A percentile compares a stretch with the other conserved stretches of the same genome.
Conservation (phyloP, 1,140 invertebrate genomes). For the Aphaenogaster ashmeadi region DNA sequence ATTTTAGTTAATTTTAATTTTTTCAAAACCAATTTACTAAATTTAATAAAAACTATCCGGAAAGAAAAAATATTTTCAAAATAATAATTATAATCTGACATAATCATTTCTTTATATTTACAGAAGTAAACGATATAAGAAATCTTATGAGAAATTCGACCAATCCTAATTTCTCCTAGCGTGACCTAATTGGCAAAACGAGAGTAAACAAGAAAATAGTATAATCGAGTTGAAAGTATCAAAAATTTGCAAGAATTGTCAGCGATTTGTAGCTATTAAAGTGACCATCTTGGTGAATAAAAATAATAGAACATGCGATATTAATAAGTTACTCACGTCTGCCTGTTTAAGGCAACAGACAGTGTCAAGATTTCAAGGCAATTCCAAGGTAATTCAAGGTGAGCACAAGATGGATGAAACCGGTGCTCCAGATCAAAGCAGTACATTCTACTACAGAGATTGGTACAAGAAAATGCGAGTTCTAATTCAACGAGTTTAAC, state of each 20-base stretch:
- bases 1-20: not conserved
- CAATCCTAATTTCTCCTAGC: slow-evolving; percentile 16
- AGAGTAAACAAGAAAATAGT: not conserved
- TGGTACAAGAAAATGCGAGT: slow-evolving; percentile 27
- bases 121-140: not conserved
- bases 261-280: slow-evolving; percentile 9
- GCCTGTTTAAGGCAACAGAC: slow-evolving; percentile 11
- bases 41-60: not conserved
- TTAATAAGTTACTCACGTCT: slow-evolving; percentile 18
- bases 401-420: slow-evolving; percentile 17
- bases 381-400: slow-evolving; percentile 27
- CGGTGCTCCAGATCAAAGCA: slow-evolving; percentile 35
- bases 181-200: slow-evolving; percentile 5
- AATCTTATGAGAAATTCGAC: slow-evolving; percentile 9
- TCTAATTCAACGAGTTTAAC: slow-evolving; percentile 40
- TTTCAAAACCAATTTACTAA: not conserved
- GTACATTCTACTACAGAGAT: slow-evolving; percentile 10
- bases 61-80: not conserved
- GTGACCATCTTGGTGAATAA: slow-evolving; percentile 8
- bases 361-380: slow-evolving; percentile 28
- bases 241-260: slow-evolving; percentile 4
- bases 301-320: not conserved
- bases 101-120: not conserved
- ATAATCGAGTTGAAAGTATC: slow-evolving; percentile 23
- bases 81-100: not conserved